Percentiles rank a stretch among this genome's conserved stretches.
These are phyloP conservation scores for Tonatia bakeri DNA, from an alignment of 2,113 vertebrate species.

Conservation along the genomic window DNA sequence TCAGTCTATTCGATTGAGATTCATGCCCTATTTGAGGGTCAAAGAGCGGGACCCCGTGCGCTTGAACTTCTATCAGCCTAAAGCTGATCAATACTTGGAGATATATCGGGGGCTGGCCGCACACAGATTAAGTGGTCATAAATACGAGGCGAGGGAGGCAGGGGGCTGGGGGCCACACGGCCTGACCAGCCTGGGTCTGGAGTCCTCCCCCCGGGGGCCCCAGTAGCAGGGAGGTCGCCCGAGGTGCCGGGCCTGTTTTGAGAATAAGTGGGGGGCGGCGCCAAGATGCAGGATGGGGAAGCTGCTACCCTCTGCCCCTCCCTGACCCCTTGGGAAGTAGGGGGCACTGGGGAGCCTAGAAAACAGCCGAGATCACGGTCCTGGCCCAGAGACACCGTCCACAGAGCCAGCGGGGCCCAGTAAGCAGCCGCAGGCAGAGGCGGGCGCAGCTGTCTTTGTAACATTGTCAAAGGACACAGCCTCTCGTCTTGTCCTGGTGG, in stretches of 20 bases:
- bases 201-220: neutral
- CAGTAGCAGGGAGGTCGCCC: rapidly evolving
- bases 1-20: slow-evolving; percentile 98
- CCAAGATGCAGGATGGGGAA: rapidly evolving
- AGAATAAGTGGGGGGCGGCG: rapidly evolving
- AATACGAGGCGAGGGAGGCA: slow-evolving; percentile 77
- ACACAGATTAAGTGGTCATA: slow-evolving; percentile 88
- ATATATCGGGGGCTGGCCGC: slow-evolving; percentile 83
- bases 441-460: rapidly evolving
- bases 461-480: neutral
- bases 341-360: rapidly evolving
- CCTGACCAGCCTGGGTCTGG: neutral
- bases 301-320: neutral
- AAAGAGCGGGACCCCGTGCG: slow-evolving; percentile 87
- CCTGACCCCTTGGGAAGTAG: rapidly evolving
- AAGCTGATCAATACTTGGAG: slow-evolving; percentile 91
- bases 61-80: slow-evolving; percentile 86
- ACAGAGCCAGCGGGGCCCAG: neutral
- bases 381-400: rapidly evolving
- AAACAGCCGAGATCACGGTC: neutral
- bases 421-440: rapidly evolving
- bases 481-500: rapidly evolving
- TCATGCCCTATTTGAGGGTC: slow-evolving; percentile 99
- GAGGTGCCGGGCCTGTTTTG: rapidly evolving
- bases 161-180: neutral